Percentiles rank a stretch among this genome's conserved stretches.
phyloP scores from a whole-genome alignment of 2,797 vertebrate genomes.

The Scyliorhinus canicula region DNA sequence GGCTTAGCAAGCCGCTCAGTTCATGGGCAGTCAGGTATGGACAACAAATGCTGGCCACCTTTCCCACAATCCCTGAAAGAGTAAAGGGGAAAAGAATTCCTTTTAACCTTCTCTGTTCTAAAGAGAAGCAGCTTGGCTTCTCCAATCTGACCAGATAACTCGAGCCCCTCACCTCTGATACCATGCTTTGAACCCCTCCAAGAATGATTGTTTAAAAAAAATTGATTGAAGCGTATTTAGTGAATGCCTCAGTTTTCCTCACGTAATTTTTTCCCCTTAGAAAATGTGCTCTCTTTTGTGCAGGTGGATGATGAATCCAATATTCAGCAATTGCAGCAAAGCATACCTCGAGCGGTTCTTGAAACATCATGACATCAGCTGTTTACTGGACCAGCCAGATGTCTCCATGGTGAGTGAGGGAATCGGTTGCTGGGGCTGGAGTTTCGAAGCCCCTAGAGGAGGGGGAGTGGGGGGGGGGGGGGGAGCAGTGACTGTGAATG shows the following conservation, averaged over 20 bases:
- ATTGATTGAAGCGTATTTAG: neutral
- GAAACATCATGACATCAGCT: neutral
- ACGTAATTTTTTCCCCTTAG: neutral
- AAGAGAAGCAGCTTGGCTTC: neutral
- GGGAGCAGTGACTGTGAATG: too few relatives aligned
- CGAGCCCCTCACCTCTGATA: neutral
- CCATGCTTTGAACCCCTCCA: too few relatives aligned
- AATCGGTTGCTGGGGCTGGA: neutral
- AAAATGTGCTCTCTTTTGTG: neutral
- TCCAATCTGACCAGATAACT: too few relatives aligned
- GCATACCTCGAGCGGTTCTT: neutral
- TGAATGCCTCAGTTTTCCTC: neutral
- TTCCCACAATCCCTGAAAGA: too few relatives aligned
- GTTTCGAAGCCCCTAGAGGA: neutral
- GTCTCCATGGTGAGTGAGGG: neutral
- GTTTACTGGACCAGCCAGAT: neutral
- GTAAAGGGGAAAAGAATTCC: neutral
- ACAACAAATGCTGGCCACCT: too few relatives aligned
- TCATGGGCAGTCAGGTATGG: too few relatives aligned
- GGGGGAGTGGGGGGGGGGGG: too few relatives aligned
- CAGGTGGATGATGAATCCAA: neutral
- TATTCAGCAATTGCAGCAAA: conserved; percentile 12
- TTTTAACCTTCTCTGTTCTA: neutral
- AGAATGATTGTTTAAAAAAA: neutral
- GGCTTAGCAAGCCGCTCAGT: too few relatives aligned